Evolutionary conservation across 1,140 invertebrate species (phyloP), one percentile per base, ranked within the genome.

Genomic region (Pemphigus obesinymphae): DNA sequence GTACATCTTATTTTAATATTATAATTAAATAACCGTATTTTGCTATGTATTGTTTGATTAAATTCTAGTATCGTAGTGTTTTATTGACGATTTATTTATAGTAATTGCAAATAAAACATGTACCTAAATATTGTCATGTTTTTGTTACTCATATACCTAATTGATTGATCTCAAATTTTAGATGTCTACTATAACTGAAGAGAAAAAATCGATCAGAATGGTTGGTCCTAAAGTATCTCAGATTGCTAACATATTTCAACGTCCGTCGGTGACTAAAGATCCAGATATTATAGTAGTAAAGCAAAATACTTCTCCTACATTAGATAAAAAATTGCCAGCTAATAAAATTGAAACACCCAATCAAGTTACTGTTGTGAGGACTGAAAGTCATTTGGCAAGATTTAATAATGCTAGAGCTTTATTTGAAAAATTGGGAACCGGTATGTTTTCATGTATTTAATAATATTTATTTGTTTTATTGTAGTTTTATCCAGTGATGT

Each of bases 371-470:
- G 92, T 94, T n/a, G 93, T 93, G 58, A 89, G 95, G 73, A 94
- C 94, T 4, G 95, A 96, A 88, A 95, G 94, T 83, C 94, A 96
- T 86, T 91, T 96, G 83, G 92, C 94, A 23, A 88, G 96, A 70
- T 97, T 98, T 87, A 97, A 97, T 86, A 96, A 94, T 87, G 96
- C 96, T 0, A 89, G 95, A 45, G 96, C 96, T 34, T 89, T 98
- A 31, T 97, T 98, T 87, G 96, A 97, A 87, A 96, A 96, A 85
- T 89, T 97, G 82, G 95, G 95, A 82, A 82, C 82, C 13, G 73
- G 82, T 73, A 66, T 45, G 80, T 45, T 17, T n/a, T n/a, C n/a
- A n/a, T n/a, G n/a, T n/a, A n/a, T n/a, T n/a, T n/a, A n/a, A n/a
- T n/a, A n/a, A n/a, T n/a, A n/a, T n/a, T n/a, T n/a, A n/a, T n/a